phyloP scores from a whole-genome alignment of 2,888 invertebrate species.

The Dysmachus trigonus region DNA sequence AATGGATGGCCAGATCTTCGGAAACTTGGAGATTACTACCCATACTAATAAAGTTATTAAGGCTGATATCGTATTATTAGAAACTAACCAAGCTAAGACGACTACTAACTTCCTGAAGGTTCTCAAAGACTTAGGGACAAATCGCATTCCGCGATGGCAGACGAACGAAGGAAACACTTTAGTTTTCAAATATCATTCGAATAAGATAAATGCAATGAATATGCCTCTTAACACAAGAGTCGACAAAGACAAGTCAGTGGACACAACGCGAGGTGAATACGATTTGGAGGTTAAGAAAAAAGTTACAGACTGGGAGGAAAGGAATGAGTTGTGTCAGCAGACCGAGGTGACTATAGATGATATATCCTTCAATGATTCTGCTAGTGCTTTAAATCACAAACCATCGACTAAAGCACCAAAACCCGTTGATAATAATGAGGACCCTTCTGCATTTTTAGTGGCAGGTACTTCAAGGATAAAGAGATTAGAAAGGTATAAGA shows the following conservation, averaged over 20 bases:
- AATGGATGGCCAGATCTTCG: conserved; percentile 42
- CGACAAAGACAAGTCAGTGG: background rate
- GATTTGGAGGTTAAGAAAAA: conserved; percentile 36
- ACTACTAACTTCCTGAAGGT: conserved; percentile 32
- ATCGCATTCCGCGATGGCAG: conserved; percentile 41
- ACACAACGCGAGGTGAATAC: background rate
- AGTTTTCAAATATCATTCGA: background rate
- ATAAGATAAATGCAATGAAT: background rate
- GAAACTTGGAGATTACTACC: conserved; percentile 39
- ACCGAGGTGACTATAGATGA: conserved; percentile 35
- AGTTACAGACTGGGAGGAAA: conserved; percentile 44
- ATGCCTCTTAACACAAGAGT: background rate
- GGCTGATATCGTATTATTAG: conserved; percentile 35
- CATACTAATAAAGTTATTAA: conserved; percentile 44
- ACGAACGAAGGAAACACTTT: conserved; percentile 38
- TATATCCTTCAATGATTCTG: conserved; percentile 44
- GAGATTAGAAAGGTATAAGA: conserved; percentile 15
- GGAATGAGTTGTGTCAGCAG: conserved; percentile 13
- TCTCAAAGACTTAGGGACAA: conserved; percentile 34
- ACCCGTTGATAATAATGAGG: background rate
- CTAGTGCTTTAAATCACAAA: background rate
- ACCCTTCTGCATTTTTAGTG: conserved; percentile 7
- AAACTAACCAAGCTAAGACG: conserved; percentile 32
- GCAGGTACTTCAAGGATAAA: conserved; percentile 2
- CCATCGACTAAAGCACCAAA: background rate